Evolutionary conservation across 2,113 vertebrate genomes (phyloP).

Genomic region (Oxyura jamaicensis): DNA sequence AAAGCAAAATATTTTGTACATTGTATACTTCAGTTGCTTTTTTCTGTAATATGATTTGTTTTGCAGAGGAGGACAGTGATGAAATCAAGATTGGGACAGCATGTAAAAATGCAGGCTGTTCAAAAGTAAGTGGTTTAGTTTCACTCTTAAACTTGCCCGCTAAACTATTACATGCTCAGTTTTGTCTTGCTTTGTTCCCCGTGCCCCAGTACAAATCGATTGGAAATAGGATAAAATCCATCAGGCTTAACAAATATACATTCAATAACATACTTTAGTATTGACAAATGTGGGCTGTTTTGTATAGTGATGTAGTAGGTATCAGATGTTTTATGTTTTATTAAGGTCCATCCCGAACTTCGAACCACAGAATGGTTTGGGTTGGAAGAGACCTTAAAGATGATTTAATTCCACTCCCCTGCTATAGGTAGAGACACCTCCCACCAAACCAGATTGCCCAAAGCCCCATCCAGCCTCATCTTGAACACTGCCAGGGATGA

Average conservation of each 20-base stretch:
- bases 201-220: not conserved
- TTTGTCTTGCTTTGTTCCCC: not conserved
- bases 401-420: too few relatives aligned
- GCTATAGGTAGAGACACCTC: too few relatives aligned
- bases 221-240: not conserved
- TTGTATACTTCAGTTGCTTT: not conserved
- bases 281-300: not conserved
- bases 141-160: not conserved
- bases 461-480: too few relatives aligned
- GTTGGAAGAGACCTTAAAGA: too few relatives aligned
- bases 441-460: too few relatives aligned
- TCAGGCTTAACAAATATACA: not conserved
- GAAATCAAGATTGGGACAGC: slow-evolving; percentile 91
- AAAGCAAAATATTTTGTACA: not conserved
- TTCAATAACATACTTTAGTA: rapidly evolving
- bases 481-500: too few relatives aligned
- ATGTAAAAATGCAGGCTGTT: slow-evolving; percentile 94
- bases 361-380: too few relatives aligned
- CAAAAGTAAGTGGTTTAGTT: slow-evolving; percentile 81
- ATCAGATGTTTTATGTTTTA: not conserved
- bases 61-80: slow-evolving; percentile 88
- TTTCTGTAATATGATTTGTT: not conserved
- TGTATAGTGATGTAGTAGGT: not conserved
- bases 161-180: not conserved
- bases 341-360: not conserved